These are phyloP conservation scores for Gonioctena quinquepunctata DNA, from an alignment of 1,140 invertebrate species.

Conservation along the genomic window DNA sequence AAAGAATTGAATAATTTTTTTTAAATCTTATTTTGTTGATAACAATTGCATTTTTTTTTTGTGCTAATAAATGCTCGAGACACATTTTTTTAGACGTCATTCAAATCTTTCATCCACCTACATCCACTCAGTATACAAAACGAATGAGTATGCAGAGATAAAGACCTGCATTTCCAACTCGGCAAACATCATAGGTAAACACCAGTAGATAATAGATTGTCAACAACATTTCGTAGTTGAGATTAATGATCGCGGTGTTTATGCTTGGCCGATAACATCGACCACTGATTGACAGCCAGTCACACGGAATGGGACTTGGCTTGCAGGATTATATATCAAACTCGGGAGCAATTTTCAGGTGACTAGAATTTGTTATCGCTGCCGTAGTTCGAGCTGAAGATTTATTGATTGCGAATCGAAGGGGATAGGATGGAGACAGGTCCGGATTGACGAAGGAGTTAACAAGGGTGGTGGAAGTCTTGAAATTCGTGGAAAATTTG, in stretches of 20 bases:
- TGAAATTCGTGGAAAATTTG: no score
- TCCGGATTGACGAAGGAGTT: no score
- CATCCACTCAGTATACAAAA: no score
- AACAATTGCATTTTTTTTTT: no score
- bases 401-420: background rate
- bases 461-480: no score
- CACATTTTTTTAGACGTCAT: no score
- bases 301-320: background rate
- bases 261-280: background rate
- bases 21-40: no score
- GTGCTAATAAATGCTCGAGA: no score
- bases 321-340: background rate
- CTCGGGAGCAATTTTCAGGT: background rate
- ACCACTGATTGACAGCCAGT: background rate
- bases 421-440: no score
- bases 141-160: background rate
- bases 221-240: background rate
- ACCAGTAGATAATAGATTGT: background rate
- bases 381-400: background rate
- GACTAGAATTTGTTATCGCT: background rate
- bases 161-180: no score
- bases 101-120: no score
- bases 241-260: background rate
- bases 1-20: no score
- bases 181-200: background rate